These are phyloP conservation scores for Clarias platycephalus DNA, from an alignment of 2,797 vertebrate genomes.

Conservation along the genomic window DNA sequence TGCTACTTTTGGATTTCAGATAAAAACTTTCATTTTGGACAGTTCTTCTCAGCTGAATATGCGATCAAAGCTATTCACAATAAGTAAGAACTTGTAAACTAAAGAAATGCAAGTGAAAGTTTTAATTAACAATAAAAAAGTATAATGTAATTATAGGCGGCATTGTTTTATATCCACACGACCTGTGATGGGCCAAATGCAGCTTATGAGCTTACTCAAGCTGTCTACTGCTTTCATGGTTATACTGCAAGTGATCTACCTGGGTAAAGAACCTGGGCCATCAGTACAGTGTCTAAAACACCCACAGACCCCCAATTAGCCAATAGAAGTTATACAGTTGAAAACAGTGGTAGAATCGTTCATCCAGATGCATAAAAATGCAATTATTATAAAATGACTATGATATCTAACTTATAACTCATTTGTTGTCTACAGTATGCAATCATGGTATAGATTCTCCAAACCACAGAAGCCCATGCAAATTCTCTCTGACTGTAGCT, in stretches of 20 bases:
- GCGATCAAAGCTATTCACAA: neutral
- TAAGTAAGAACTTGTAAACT: neutral
- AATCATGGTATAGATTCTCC: neutral
- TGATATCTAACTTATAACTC: neutral
- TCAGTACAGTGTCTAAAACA: neutral
- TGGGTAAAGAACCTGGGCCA: conserved; percentile 21
- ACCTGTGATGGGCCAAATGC: neutral
- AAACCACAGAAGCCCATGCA: neutral
- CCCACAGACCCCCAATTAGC: neutral
- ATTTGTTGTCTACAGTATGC: neutral
- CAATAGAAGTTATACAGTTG: neutral
- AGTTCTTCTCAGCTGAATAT: neutral
- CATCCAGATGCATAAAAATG: neutral
- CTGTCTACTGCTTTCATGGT: conserved; percentile 19
- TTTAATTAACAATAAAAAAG: neutral
- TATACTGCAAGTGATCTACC: neutral
- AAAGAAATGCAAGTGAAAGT: neutral
- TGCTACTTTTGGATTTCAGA: neutral
- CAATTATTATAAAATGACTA: neutral
- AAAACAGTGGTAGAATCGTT: neutral
- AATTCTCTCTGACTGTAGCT: neutral
- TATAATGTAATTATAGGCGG: neutral
- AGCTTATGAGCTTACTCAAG: neutral
- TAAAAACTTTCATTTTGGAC: neutral
- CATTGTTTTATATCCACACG: neutral